Conservation (phyloP, 64 coral and sea anemone genomes). For the Anthopleura sola region DNA sequence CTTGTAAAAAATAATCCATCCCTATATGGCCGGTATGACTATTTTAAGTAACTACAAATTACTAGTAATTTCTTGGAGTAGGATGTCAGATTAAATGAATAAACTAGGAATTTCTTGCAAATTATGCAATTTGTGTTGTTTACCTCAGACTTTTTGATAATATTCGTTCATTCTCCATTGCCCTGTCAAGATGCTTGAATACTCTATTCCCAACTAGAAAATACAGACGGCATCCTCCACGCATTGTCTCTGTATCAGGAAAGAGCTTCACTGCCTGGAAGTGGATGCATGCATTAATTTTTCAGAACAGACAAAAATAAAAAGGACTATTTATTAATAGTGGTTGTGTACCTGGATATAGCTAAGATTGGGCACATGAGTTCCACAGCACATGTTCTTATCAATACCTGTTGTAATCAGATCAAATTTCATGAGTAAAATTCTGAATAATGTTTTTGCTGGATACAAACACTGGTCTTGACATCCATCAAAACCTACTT, state of each 20-base stretch:
- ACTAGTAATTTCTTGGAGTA: slow-evolving; percentile 8
- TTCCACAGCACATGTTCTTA: slow-evolving; percentile 98
- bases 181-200: slow-evolving; percentile 62
- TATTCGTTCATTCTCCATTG: slow-evolving; percentile 77
- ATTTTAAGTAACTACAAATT: too few species aligned
- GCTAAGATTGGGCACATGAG: slow-evolving; percentile 90
- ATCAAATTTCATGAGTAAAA: neutral
- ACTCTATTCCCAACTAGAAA: slow-evolving; percentile 88
- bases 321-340: neutral
- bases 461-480: too few species aligned
- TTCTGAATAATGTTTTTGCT: too few species aligned
- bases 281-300: neutral
- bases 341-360: slow-evolving; percentile 66
- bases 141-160: slow-evolving; percentile 87
- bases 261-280: slow-evolving; percentile 86
- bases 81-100: too few species aligned
- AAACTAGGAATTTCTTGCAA: too few species aligned
- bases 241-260: slow-evolving; percentile 77
- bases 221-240: slow-evolving; percentile 74
- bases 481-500: too few species aligned
- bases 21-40: too few species aligned
- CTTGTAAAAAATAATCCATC: too few species aligned
- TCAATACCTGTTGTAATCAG: slow-evolving; percentile 71
- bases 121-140: neutral
- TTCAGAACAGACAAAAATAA: neutral